Conservation (phyloP, 2,113 vertebrate genomes). For the Cichladusa arquata region DNA sequence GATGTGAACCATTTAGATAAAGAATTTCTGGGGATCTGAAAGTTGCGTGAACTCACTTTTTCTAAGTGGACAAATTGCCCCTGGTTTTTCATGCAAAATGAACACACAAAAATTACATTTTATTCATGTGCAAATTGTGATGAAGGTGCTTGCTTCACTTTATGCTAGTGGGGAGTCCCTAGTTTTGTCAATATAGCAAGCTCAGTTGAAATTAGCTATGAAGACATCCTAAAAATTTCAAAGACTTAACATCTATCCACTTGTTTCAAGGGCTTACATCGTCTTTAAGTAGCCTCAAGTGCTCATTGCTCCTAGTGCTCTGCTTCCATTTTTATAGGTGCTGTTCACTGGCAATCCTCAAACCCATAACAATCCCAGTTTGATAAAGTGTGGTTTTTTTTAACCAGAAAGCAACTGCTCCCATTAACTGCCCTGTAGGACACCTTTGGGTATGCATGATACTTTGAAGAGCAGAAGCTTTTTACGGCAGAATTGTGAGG, state of each 20-base stretch:
- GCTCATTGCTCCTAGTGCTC: neutral
- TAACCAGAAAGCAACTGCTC: neutral
- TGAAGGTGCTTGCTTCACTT: neutral
- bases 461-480: neutral
- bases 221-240: neutral
- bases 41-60: neutral
- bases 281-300: neutral
- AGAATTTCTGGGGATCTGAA: neutral
- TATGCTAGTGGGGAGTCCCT: neutral
- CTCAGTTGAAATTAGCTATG: neutral
- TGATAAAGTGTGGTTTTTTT: neutral
- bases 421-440: neutral
- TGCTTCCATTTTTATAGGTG: neutral
- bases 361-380: neutral
- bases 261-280: neutral
- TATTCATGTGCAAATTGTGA: neutral
- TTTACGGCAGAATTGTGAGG: neutral
- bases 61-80: neutral
- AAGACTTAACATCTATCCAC: neutral
- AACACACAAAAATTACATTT: rapidly evolving
- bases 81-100: neutral
- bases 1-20: neutral
- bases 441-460: neutral
- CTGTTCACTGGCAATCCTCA: neutral
- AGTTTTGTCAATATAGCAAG: neutral